These are phyloP conservation scores for Xanthia togata DNA, from an alignment of 2,888 invertebrate species.

Conservation along the genomic window DNA sequence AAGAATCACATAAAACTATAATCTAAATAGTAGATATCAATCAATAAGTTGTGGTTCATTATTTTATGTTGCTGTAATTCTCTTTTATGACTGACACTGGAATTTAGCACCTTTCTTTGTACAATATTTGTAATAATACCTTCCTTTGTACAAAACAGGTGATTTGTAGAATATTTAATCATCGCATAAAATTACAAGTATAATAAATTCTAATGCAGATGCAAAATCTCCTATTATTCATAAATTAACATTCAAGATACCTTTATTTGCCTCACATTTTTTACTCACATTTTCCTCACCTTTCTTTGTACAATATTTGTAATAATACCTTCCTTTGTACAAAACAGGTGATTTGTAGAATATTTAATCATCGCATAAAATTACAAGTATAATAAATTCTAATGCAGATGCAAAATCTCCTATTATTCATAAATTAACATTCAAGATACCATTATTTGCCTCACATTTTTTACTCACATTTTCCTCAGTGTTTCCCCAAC, in stretches of 20 bases:
- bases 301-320: too few relatives aligned
- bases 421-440: background rate
- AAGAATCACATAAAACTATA: background rate
- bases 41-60: background rate
- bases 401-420: background rate
- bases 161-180: background rate
- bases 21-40: constrained; percentile 1
- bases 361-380: background rate
- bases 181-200: background rate
- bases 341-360: background rate
- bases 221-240: background rate
- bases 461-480: constrained; percentile 77
- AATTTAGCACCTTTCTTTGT: constrained; percentile 8
- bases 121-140: too few relatives aligned
- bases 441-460: background rate
- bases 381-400: background rate
- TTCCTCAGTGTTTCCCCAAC: constrained; percentile 87
- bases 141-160: background rate
- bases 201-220: background rate
- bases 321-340: constrained; percentile 7
- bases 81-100: constrained; percentile 1
- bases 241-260: background rate
- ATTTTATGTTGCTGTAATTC: background rate
- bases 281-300: constrained; percentile 79
- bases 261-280: background rate